Base-by-base conservation (phyloP, 2,797 vertebrate genomes). In the Sebastes glaucus region DNA sequence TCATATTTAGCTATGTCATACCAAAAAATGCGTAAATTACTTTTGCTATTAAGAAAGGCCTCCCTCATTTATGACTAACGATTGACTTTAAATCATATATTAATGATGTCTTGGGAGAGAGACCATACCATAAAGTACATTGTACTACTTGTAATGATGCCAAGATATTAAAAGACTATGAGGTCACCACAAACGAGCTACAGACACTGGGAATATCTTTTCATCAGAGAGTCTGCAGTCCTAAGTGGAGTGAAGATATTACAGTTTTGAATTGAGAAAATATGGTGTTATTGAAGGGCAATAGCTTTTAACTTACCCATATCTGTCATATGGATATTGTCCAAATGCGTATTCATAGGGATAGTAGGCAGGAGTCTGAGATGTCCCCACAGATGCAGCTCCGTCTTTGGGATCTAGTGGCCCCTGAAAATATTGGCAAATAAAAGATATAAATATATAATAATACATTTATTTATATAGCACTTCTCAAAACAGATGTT, bases 261-360 rank as follows among this genome's bases (percentile, higher is more conserved):
- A 20, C 28, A 46, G 16, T 27, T 33, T 59, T 62, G 20, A 62
- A 33, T 11, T 62, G 30, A 61, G 7, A 60, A 64, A 23, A 42
- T 35, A 8, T 63, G 32, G 61, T 63, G 63, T 64, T 14, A 55
- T 53, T 66, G 52, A 67, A 61, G 11, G 4, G 6, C 0, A 63
- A 60, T 55, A 27, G 52, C 75, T 53, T 25, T 56, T 56, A 20
- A 83, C 93, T 88, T 93, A 95, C 94, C 94, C 96, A 93, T 97
- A 98, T 97, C 97, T 97, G 95, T 99, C 97, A 73, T 98, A 98
- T 2, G 97, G 94, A 91, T 98, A 98, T 90, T 97, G 98, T 93
- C 97, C 96, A 92, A 98, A 95, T 9, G 96, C 94, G 16, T 97
- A 97, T 85, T 99, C 98, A 69, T 97, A 98, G 1, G 97, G 97